Base-by-base conservation (phyloP, 2,797 vertebrate genomes). In the Centroberyx gerrardi region DNA sequence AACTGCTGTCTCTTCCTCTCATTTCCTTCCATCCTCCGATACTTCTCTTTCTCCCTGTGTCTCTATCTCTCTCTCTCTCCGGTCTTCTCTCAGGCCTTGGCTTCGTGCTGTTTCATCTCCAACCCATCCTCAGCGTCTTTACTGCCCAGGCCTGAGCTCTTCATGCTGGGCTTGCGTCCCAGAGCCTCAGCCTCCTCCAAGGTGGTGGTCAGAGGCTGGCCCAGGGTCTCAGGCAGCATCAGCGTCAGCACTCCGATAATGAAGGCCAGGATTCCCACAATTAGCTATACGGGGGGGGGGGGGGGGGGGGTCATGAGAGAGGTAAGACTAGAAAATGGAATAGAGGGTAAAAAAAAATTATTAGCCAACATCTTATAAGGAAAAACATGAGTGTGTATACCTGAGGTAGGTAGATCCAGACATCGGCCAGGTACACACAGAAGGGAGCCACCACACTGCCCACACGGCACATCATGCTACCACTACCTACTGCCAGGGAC, bases 371-470 rank as follows among this genome's bases (percentile, higher is more conserved):
- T 59, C 14, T 48, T 28, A 17, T 17, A 13, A n/a, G 18, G 28
- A 31, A 15, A 28, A 33, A 48, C 0, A 15, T 44, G 42, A 3
- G 1, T 44, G 68, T 28, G 55, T 14, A 4, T 86, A 95, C 97
- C 95, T 99, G 97, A 75, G 97, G 98, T 80, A 97, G 85, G 90
- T 96, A 96, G 82, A 92, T 82, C 97, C 97, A 99, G 58, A 96
- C 46, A 7, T 95, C 95, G 68, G 95, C 93, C 72, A 98, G 90
- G 81, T 97, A 96, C 0, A 97, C 93, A 52, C 95, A 96, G 87
- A 99, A 96, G 3, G 96, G 97, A 15, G 97, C 96, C 49, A 97
- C 88, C 51, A 98, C 94, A 48, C 96, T 98, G 61, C 97, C 97
- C 36, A 96, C 90, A 6, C 96, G 96, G 72, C 97, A 97, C 95